These are phyloP conservation scores for Oasisia sp. DNA, from an alignment of 2,888 invertebrate genomes.

Conservation along the genomic window DNA sequence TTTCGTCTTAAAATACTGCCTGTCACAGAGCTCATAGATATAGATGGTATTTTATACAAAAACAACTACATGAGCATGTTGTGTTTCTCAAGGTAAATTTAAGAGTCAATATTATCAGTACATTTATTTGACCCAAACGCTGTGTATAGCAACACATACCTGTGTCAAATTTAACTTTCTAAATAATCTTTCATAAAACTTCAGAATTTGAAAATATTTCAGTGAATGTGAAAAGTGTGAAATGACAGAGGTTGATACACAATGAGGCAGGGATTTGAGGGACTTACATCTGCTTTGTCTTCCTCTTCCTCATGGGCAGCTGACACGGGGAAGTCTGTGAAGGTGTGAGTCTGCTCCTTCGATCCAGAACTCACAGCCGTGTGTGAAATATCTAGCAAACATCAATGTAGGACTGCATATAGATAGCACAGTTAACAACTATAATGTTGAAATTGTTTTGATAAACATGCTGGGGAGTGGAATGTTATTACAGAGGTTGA, in stretches of 20 bases:
- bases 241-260: not conserved
- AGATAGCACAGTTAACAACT: not conserved
- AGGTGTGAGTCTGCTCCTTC: slow-evolving; percentile 55
- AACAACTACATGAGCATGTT: too few relatives aligned
- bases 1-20: too few relatives aligned
- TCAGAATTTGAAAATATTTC: not conserved
- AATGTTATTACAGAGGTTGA: not conserved
- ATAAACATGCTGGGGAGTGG: not conserved
- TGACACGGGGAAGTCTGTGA: slow-evolving; percentile 60
- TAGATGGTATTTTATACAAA: too few relatives aligned
- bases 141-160: too few relatives aligned
- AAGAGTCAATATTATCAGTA: too few relatives aligned
- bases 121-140: too few relatives aligned
- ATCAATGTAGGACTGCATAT: not conserved
- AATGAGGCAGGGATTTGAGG: not conserved
- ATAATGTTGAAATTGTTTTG: not conserved
- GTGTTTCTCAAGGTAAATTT: too few relatives aligned
- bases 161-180: too few relatives aligned
- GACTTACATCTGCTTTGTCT: slow-evolving; percentile 56
- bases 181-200: too few relatives aligned
- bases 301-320: slow-evolving; percentile 57
- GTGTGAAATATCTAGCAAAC: slow-evolving; percentile 38
- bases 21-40: too few relatives aligned
- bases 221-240: not conserved
- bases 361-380: slow-evolving; percentile 23